Conservation (phyloP, 2,113 vertebrate species). For the Neodon shergylaensis region DNA sequence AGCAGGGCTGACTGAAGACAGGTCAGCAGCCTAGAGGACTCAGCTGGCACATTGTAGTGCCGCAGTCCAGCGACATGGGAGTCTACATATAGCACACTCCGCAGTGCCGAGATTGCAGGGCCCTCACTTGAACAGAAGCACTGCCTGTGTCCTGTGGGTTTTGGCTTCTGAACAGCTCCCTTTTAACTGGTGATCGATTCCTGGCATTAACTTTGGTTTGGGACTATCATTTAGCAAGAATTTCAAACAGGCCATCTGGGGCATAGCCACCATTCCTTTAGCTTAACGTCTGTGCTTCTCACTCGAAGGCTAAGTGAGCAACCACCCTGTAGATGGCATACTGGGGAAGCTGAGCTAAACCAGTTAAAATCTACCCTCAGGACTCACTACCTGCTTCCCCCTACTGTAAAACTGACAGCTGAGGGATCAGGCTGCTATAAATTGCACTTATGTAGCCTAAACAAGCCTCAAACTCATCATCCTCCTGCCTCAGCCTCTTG, state of each 20-base stretch:
- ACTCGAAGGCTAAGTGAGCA: not conserved
- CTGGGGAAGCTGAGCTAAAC: not conserved
- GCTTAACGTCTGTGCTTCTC: not conserved
- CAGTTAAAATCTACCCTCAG: not conserved
- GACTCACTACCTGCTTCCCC: not conserved
- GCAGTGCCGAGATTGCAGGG: not conserved
- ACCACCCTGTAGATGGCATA: not conserved
- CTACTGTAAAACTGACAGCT: not conserved
- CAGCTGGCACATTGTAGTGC: not conserved
- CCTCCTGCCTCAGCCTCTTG: not conserved
- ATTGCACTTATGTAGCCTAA: not conserved
- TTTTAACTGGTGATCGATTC: not conserved
- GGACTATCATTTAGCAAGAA: not conserved
- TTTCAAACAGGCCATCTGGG: not conserved
- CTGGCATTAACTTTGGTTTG: slow-evolving; percentile 7
- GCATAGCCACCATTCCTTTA: not conserved
- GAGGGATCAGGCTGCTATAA: not conserved
- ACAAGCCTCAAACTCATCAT: not conserved
- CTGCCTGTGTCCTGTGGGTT: not conserved
- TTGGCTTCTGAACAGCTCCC: not conserved
- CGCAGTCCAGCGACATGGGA: not conserved
- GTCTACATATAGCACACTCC: not conserved
- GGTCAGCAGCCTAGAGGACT: not conserved
- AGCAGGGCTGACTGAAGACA: not conserved
- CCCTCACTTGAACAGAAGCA: not conserved